Conservation (phyloP, 2,113 vertebrate genomes). For the Austrofundulus limnaeus region DNA sequence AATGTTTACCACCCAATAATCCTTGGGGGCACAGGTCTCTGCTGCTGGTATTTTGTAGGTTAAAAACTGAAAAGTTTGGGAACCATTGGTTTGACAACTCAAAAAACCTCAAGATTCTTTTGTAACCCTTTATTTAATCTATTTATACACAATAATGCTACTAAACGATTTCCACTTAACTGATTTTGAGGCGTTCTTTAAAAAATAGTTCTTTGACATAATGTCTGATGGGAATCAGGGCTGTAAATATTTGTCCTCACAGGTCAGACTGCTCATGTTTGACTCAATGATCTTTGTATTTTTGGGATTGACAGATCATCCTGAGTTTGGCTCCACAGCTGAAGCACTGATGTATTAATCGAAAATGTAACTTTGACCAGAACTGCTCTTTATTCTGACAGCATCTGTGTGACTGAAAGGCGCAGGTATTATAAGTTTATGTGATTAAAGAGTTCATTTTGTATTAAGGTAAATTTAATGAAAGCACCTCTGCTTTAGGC, state of each 20-base stretch:
- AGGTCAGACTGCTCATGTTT: constrained; percentile 12
- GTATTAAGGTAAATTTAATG: constrained; percentile 23
- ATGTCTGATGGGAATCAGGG: not conserved
- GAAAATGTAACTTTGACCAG: constrained; percentile 5
- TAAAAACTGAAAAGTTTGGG: no score
- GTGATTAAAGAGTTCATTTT: not conserved
- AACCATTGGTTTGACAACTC: no score
- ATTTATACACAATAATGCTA: not conserved
- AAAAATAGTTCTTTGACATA: not conserved
- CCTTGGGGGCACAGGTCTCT: no score
- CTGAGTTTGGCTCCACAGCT: not conserved
- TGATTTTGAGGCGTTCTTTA: not conserved
- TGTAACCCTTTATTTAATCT: not conserved
- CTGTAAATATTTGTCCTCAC: not conserved
- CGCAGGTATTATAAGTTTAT: constrained; percentile 6
- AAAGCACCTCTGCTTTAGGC: constrained; percentile 7
- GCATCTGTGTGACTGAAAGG: constrained; percentile 33
- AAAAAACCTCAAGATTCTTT: not conserved
- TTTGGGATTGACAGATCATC: not conserved
- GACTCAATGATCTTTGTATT: constrained; percentile 2
- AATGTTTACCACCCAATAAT: no score
- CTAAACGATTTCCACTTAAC: not conserved
- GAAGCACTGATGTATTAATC: constrained; percentile 8
- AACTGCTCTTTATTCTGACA: constrained; percentile 1
- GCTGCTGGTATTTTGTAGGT: no score